Base-by-base conservation (phyloP, 2,888 invertebrate genomes). In the Drosophila nr. fundita region DNA sequence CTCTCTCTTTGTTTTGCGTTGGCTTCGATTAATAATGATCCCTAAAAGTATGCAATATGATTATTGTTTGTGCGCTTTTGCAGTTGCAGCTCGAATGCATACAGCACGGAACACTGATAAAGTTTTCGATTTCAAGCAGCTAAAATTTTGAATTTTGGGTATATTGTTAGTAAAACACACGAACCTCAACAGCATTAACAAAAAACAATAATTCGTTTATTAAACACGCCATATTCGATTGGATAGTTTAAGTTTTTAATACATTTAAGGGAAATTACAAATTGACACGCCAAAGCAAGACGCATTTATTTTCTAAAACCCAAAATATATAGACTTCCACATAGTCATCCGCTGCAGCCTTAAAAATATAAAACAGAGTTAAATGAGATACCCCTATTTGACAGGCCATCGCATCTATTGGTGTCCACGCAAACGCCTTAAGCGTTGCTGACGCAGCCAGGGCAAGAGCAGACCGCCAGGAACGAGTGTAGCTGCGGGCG, bases 401-500 rank as follows among this genome's bases (percentile, higher is more conserved):
- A 11, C 2, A 45, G 6, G 5, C 29, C 40, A 10, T 34, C 49
- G 48, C 27, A 29, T 40, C 29, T 54, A 72, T 29, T 52, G 52
- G 29, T 49, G 40, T 24, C 30, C 67, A 24, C 29, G 65, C 68
- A 76, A n/a, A 4, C 73, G 87, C 40, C 21, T 70, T 32, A 87
- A 50, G 7, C 88, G 83, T 4, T 57, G 83, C 48, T 89, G 81
- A 1, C 86, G 71, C 7, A 86, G 58, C 86, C 86, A 86, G n/a
- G 88, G 86, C 7, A 89, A 55, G 11, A 85, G 40, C 0, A 73
- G 55, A 30, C 76, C 73, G 1, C 70, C 80, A 1, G 59, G 68
- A 0, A 64, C 54, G 1, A 80, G 48, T 0, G 74, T 55, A 32
- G 69, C 48, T 13, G 62, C n/a, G 4, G 72, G 54, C 38, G 62